Base-by-base conservation (phyloP, 1,140 invertebrate species). In the Diorhabda carinulata region DNA sequence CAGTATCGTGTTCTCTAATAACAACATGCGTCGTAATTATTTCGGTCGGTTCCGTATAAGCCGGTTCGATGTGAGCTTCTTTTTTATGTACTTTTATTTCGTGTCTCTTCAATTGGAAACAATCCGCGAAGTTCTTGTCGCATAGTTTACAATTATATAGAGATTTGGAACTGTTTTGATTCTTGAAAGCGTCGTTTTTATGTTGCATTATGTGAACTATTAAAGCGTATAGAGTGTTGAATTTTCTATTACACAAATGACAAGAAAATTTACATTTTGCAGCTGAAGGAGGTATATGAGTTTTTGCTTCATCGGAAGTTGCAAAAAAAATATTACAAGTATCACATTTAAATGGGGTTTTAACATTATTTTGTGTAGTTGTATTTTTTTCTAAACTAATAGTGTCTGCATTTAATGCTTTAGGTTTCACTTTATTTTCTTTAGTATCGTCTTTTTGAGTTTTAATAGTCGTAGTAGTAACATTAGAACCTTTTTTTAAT, bases 191-290 rank as follows among this genome's bases (percentile, higher is more conserved):
- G 5, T 63, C 58, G 4, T 41, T 67, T 52, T 66, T 67, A 56
- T 73, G 72, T 45, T 73, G 69, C 60, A 73, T 60, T 8, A 73
- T 42, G 25, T 73, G 72, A 3, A 71, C 72, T 6, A 73, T 57
- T 57, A 73, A 73, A 45, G 66, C 72, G 25, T 70, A 70, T 10
- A 69, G 60, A 3, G 69, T 73, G 45, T 69, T 71, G 45, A 73
- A 71, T 7, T 56, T 61, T 41, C 70, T 68, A 42, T 47, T 43
- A 56, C 72, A 73, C n/a, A 42, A n/a, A 41, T 67, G 64, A 9
- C 72, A 73, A 4, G 45, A 64, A 58, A 70, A 73, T 61, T 71
- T 73, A 57, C 72, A 73, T 45, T 67, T 67, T 4, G 40, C 44
- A 25, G 65, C 4, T 5, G 40, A 43, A n/a, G 10, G 59, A 4